phyloP scores from a whole-genome alignment of 2,113 vertebrate genomes.

The Lucifuga dentata region DNA sequence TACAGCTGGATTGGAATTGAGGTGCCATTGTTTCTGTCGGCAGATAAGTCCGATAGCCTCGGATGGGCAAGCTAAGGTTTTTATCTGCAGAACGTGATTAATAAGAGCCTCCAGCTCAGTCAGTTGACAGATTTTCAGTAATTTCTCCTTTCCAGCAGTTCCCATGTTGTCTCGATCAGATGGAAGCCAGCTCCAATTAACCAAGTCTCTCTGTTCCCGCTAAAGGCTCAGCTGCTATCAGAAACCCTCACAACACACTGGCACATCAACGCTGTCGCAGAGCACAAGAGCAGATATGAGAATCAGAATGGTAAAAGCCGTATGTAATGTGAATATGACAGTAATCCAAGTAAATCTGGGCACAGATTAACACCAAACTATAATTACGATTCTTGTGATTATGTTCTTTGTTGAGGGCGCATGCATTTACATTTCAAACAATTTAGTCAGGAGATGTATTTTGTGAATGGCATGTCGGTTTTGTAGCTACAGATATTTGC shows the following conservation, averaged over 20 bases:
- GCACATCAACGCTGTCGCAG: constrained; percentile 3
- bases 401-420: too few species aligned
- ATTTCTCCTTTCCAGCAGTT: constrained; percentile 40
- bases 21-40: constrained; percentile 28
- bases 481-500: too few species aligned
- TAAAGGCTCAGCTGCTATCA: constrained; percentile 37
- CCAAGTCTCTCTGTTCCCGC: constrained; percentile 23
- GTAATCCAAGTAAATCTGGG: not conserved
- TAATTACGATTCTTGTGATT: not conserved
- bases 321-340: not conserved
- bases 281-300: constrained; percentile 18
- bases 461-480: too few species aligned
- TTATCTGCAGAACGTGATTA: constrained; percentile 41
- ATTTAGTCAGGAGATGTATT: too few species aligned
- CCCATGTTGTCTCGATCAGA: constrained; percentile 60
- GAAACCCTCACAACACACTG: constrained; percentile 18
- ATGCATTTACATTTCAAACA: too few species aligned
- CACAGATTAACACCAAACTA: not conserved
- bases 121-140: constrained; percentile 26
- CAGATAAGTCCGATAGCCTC: constrained; percentile 27
- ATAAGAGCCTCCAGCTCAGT: constrained; percentile 31
- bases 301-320: not conserved
- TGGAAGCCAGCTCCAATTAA: constrained; percentile 63
- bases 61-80: constrained; percentile 21
- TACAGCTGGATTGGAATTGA: constrained; percentile 28